Evolutionary conservation across 1,140 invertebrate species (phyloP), one percentile per base, ranked within the genome.

Genomic region (Procambarus virginalis): DNA sequence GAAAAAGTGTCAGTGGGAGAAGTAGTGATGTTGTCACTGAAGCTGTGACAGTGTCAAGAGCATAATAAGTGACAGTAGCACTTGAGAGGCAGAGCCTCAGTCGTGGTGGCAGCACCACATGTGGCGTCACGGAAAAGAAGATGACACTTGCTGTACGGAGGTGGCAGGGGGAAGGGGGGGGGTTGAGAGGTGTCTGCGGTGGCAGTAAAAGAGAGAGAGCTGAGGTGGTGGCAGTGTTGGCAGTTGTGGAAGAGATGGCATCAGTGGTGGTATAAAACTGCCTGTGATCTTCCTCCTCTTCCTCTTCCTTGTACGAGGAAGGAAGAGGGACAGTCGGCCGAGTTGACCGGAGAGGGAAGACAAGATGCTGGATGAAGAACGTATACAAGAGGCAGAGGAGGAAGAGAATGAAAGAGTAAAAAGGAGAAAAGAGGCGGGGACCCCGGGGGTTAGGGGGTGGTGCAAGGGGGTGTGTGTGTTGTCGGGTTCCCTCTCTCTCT

Each of bases 241-340:
- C 79, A 60, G 79, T 48, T 60, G 79, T 81, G 64, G 64, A 81
- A 81, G 79, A 81, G 79, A n/a, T 34, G 79, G 51, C 79, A 81
- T 81, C 79, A 81, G 79, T 20, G 48, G 79, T 45, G 34, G 79
- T 48, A 81, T 81, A 81, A 81, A 81, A 58, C 79, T n/a, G 51
- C 51, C 58, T 55, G 51, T 34, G 51, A 55, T 78, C 79, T n/a
- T 81, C 55, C 48, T 78, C 76, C 76, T 10, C n/a, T n/a, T 81
- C n/a, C 51, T 81, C n/a, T n/a, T n/a, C 79, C 79, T 55, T 14
- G 79, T 45, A 34, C 3, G 79, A 10, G 51, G 51, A n/a, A 81
- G 34, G 48, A 49, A 46, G 79, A 58, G 51, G 2, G 68, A 8
- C n/a, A 9, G 76, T 3, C 79, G 55, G 79, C n/a, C 45, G 79